Base-by-base conservation (phyloP, 2,797 vertebrate species). In the Cichlasoma orientale region DNA sequence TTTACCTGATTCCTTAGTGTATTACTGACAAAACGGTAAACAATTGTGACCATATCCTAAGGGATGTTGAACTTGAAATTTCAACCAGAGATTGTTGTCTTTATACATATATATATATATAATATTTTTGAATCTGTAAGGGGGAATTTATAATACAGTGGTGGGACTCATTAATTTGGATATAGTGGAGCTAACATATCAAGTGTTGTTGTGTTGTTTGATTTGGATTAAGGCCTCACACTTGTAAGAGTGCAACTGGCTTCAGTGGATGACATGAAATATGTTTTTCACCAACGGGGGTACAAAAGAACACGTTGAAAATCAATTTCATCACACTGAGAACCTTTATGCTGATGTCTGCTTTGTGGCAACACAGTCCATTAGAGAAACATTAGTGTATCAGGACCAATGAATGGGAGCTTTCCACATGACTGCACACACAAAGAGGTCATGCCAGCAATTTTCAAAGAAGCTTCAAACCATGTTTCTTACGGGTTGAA, bases 301-400 rank as follows among this genome's bases (percentile, higher is more conserved):
- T 3, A 79, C 75, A 79, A 83, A 66, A 82, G 66, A 88, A 74
- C 55, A 44, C 33, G 52, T 63, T 82, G 69, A 54, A 90, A 89
- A 91, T 93, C 82, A 72, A 89, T 85, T 78, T 79, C 47, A 78
- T 72, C 75, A 54, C 56, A 54, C 82, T 5, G 56, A 77, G 72
- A 80, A 78, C 55, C 56, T 77, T 72, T 73, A 21, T 21, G 50
- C 68, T 13, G n/a, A 59, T 44, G 50, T 55, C 23, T 73, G 59
- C 80, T 85, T 59, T 73, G 75, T 72, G 61, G 58, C 44, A 57
- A n/a, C 73, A 73, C 44, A 66, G 75, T 81, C 77, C 75, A 80
- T 86, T 79, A 82, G 85, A 63, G 71, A 61, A n/a, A 70, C 76
- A 78, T 75, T 73, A 82, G 75, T 80, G 50, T 77, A 85, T 79